These are phyloP conservation scores for Smithornis capensis DNA, from an alignment of 2,113 vertebrate genomes.

Conservation along the genomic window DNA sequence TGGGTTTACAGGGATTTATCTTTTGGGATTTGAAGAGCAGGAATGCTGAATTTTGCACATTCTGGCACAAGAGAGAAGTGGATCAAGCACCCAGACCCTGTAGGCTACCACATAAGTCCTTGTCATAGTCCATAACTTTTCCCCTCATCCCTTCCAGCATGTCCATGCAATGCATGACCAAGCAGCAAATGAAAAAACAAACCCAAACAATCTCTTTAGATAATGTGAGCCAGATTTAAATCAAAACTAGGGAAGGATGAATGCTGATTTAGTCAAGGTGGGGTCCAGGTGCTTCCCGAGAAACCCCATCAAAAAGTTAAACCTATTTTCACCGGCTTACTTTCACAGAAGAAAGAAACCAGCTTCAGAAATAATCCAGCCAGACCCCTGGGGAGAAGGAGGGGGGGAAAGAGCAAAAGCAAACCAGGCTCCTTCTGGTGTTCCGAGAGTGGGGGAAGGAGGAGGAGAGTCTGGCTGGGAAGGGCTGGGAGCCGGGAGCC, in stretches of 20 bases:
- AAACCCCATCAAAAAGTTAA: background rate
- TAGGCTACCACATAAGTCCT: background rate
- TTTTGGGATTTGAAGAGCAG: background rate
- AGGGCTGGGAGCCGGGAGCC: background rate
- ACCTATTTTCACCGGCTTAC: background rate
- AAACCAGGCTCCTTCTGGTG: conserved; percentile 2
- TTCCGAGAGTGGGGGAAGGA: background rate
- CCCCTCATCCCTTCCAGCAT: background rate
- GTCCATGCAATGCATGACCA: background rate
- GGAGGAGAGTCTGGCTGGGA: background rate
- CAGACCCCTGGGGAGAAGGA: background rate
- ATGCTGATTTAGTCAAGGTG: background rate
- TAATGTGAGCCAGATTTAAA: background rate
- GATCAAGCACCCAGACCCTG: background rate
- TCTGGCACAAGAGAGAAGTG: background rate
- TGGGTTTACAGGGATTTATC: background rate
- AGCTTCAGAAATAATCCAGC: background rate
- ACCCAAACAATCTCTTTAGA: background rate
- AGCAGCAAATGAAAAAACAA: background rate
- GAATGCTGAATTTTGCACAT: background rate
- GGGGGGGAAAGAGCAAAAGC: background rate
- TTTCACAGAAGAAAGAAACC: background rate
- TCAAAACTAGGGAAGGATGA: background rate
- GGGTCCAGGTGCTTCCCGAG: background rate
- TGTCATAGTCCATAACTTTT: background rate